phyloP scores from a whole-genome alignment of 2,888 invertebrate species.

The Eupithecia tripunctaria region DNA sequence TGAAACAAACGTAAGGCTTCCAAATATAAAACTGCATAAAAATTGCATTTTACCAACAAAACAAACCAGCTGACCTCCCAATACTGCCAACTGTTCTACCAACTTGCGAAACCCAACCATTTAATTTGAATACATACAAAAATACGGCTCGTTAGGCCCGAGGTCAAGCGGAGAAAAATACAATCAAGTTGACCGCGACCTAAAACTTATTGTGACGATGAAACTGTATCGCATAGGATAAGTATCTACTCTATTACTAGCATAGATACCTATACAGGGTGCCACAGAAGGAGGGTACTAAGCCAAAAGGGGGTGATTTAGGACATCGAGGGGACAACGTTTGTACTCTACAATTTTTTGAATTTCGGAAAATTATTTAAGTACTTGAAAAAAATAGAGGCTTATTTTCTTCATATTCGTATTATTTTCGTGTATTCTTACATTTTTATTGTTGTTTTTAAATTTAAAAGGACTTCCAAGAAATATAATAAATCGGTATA shows the following conservation, averaged over 20 bases:
- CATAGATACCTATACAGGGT: too few relatives aligned
- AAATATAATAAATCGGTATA: too few relatives aligned
- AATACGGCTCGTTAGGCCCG: slow-evolving; percentile 62
- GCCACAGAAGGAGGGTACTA: too few relatives aligned
- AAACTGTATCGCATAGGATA: slow-evolving; percentile 15
- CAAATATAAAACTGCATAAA: slow-evolving; percentile 5
- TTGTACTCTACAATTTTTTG: too few relatives aligned
- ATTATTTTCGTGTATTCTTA: too few relatives aligned
- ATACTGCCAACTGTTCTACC: slow-evolving; percentile 25
- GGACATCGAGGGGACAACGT: too few relatives aligned
- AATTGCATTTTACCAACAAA: slow-evolving; percentile 12
- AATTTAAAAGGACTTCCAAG: too few relatives aligned
- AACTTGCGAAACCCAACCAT: slow-evolving; percentile 43
- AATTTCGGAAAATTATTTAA: too few relatives aligned
- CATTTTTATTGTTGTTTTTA: too few relatives aligned
- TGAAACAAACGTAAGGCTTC: background rate
- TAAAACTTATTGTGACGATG: slow-evolving; percentile 50
- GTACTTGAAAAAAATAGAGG: too few relatives aligned
- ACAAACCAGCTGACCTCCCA: slow-evolving; percentile 20
- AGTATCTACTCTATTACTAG: background rate
- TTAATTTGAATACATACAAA: slow-evolving; percentile 54
- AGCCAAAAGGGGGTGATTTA: too few relatives aligned
- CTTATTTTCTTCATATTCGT: too few relatives aligned
- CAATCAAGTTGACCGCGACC: slow-evolving; percentile 70
- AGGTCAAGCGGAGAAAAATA: slow-evolving; percentile 63